Conservation (phyloP, 1,140 invertebrate species). For the Drosophila tristis region DNA sequence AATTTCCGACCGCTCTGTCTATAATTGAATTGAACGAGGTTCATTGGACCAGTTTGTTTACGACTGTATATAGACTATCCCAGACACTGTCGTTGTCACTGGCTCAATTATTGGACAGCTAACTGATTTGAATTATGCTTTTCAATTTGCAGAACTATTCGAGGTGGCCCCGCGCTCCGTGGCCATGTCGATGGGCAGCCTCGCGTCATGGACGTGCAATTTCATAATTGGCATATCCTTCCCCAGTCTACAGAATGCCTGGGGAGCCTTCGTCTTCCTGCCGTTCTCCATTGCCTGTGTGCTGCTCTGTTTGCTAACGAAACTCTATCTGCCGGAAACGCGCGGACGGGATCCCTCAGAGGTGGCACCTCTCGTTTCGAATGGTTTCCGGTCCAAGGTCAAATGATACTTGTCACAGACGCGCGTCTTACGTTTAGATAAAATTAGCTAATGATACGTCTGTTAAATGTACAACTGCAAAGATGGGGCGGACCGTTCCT, state of each 20-base stretch:
- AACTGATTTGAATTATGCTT: constrained; percentile 36
- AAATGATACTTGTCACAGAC: constrained; percentile 38
- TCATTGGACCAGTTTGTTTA: constrained; percentile 16
- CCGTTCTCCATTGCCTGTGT: constrained; percentile 88
- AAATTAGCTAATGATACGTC: constrained; percentile 10
- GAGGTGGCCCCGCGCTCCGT: constrained; percentile 92
- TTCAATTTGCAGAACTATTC: constrained; percentile 90
- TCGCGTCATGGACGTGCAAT: constrained; percentile 95
- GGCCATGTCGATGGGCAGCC: constrained; percentile 94
- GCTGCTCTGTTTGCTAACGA: constrained; percentile 87
- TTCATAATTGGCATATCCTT: constrained; percentile 94
- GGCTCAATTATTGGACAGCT: constrained; percentile 1
- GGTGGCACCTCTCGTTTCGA: constrained; percentile 85
- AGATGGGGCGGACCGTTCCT: background rate
- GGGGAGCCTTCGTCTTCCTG: constrained; percentile 89
- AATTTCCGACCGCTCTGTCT: constrained; percentile 20
- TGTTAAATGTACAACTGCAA: background rate
- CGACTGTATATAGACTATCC: background rate
- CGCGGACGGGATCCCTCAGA: constrained; percentile 87
- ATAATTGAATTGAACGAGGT: constrained; percentile 9
- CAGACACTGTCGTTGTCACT: constrained; percentile 13
- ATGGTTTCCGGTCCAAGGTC: constrained; percentile 84
- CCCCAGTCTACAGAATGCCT: constrained; percentile 87
- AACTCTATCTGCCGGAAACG: constrained; percentile 90
- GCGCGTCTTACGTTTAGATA: constrained; percentile 18